phyloP scores from a whole-genome alignment of 2,888 invertebrate species.

The Chesias legatella region DNA sequence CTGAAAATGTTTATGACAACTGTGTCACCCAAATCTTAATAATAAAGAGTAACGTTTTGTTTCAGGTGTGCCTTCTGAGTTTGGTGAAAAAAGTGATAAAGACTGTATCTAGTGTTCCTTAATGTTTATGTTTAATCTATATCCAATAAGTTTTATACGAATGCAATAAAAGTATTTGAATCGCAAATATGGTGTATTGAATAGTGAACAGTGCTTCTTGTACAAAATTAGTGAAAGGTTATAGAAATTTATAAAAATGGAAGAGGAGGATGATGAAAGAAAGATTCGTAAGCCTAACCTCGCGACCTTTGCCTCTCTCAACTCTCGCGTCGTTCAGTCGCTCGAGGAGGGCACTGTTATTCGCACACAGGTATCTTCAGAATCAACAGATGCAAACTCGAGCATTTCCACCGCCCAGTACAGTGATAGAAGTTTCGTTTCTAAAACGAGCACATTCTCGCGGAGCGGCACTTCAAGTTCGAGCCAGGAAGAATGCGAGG shows the following conservation, averaged over 20 bases:
- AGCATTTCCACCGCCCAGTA: slow-evolving; percentile 70
- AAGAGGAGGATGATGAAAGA: slow-evolving; percentile 71
- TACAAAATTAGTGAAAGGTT: slow-evolving; percentile 41
- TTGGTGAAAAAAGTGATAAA: slow-evolving; percentile 76
- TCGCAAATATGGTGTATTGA: slow-evolving; percentile 61
- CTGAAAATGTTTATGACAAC: too few relatives aligned
- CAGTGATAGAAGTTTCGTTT: slow-evolving; percentile 74
- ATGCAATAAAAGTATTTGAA: slow-evolving; percentile 61
- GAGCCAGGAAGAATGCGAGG: slow-evolving; percentile 85
- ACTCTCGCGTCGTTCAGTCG: slow-evolving; percentile 60
- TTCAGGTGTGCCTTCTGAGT: slow-evolving; percentile 65
- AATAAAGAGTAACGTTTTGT: slow-evolving; percentile 46
- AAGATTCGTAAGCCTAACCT: slow-evolving; percentile 59
- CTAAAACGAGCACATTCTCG: slow-evolving; percentile 75
- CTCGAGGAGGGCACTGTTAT: slow-evolving; percentile 56
- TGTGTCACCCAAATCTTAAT: too few relatives aligned
- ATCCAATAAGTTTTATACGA: slow-evolving; percentile 55
- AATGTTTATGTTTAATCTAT: slow-evolving; percentile 59
- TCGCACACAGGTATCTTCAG: slow-evolving; percentile 76
- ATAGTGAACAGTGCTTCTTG: slow-evolving; percentile 53
- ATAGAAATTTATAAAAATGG: slow-evolving; percentile 55
- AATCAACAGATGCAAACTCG: slow-evolving; percentile 79
- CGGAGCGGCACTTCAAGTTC: slow-evolving; percentile 84
- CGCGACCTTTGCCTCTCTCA: slow-evolving; percentile 60
- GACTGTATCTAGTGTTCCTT: slow-evolving; percentile 79